phyloP scores from a whole-genome alignment of 2,113 vertebrate species.

The Lasiurus cinereus region DNA sequence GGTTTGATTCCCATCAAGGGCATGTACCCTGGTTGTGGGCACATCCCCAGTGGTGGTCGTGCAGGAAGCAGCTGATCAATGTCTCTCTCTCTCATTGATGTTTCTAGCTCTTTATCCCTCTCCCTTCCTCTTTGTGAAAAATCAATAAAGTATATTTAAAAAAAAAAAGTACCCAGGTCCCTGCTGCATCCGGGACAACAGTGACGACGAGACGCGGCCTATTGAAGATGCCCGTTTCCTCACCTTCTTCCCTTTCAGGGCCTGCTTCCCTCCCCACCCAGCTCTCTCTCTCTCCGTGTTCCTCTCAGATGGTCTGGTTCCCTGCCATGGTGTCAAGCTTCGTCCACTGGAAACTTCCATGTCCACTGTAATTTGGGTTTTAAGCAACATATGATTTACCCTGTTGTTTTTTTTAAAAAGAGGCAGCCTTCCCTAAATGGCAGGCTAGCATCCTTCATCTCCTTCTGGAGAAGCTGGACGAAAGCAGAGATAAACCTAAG shows the following conservation, averaged over 20 bases:
- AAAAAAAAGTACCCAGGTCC: background rate
- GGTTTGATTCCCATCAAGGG: too few species aligned
- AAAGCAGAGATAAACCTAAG: conserved; percentile 17
- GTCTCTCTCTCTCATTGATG: too few species aligned
- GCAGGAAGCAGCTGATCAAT: too few species aligned
- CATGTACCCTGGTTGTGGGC: too few species aligned
- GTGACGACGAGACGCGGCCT: background rate
- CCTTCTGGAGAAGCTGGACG: background rate
- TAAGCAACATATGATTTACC: conserved; percentile 59
- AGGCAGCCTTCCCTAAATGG: background rate
- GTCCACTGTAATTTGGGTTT: conserved; percentile 69
- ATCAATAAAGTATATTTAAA: too few species aligned
- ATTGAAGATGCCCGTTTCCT: background rate
- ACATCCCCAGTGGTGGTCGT: too few species aligned
- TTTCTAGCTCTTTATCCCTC: too few species aligned
- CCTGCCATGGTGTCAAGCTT: conserved; percentile 23
- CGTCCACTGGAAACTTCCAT: conserved; percentile 49
- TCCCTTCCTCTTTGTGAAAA: too few species aligned
- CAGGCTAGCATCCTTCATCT: background rate
- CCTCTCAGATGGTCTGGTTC: conserved; percentile 30
- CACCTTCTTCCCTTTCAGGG: background rate
- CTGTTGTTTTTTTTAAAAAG: conserved; percentile 1
- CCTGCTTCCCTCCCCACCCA: background rate
- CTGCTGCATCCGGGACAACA: background rate
- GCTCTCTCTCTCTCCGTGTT: background rate